Evolutionary conservation across 1,140 invertebrate genomes (phyloP).

Genomic region (Drosophila simulans): DNA sequence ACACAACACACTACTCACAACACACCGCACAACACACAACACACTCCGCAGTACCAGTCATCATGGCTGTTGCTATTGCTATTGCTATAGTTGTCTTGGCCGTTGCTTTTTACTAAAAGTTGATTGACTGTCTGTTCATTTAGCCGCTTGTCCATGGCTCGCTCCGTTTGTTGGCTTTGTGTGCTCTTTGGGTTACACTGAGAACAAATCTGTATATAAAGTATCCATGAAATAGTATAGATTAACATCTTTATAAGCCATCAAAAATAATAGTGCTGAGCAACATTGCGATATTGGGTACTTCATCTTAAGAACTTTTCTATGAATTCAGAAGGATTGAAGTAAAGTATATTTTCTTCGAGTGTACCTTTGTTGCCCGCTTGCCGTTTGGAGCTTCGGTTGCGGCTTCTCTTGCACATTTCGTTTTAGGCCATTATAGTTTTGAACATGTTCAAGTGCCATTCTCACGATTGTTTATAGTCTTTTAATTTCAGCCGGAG

Average conservation of each 20-base stretch:
- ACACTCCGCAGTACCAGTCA: constrained; percentile 23
- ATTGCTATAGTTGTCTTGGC: constrained; percentile 37
- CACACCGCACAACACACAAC: too few species aligned
- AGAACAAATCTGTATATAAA: background rate
- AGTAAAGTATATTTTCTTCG: background rate
- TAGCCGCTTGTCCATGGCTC: constrained; percentile 70
- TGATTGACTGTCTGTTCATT: constrained; percentile 83
- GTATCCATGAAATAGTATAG: background rate
- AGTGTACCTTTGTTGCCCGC: constrained; percentile 19
- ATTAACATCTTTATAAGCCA: background rate
- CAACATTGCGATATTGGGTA: too few species aligned
- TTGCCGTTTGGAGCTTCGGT: constrained; percentile 12
- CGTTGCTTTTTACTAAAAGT: constrained; percentile 75
- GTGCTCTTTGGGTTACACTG: constrained; percentile 25
- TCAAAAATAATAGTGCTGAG: too few species aligned
- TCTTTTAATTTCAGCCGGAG: constrained; percentile 80
- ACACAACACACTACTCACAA: too few species aligned
- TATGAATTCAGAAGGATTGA: too few species aligned
- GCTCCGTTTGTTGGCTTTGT: constrained; percentile 73
- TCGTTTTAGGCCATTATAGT: constrained; percentile 82
- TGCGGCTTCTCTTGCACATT: constrained; percentile 69
- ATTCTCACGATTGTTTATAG: constrained; percentile 84
- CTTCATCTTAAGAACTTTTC: too few species aligned
- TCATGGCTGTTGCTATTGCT: constrained; percentile 20
- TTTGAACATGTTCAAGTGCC: constrained; percentile 83